Percentiles rank a stretch among this genome's conserved stretches.
These are phyloP conservation scores for Spilogale gracilis DNA, from an alignment of 2,113 vertebrate genomes.

Conservation along the genomic window DNA sequence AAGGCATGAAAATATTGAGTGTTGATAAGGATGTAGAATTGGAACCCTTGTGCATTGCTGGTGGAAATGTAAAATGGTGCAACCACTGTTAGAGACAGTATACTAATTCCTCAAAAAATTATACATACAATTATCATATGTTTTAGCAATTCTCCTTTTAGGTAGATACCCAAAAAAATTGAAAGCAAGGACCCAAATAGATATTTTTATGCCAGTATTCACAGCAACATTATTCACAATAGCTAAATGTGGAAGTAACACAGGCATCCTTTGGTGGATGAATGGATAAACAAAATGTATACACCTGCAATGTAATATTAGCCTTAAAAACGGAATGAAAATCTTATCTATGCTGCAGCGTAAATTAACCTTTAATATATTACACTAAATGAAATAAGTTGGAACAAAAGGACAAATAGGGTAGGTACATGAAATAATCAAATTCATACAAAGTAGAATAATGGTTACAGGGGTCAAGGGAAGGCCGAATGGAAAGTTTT, in stretches of 20 bases:
- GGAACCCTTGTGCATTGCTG: neutral
- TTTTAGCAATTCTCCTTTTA: neutral
- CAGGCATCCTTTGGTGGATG: neutral
- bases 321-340: neutral
- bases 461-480: neutral
- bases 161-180: neutral
- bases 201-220: neutral
- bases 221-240: neutral
- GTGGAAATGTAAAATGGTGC: neutral
- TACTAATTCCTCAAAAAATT: neutral
- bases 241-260: neutral
- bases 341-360: neutral
- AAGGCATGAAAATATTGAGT: neutral
- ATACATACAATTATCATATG: neutral
- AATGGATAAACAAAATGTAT: neutral
- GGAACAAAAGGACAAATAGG: neutral
- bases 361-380: slow-evolving; percentile 18
- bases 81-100: neutral
- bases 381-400: neutral
- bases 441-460: neutral
- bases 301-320: neutral
- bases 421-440: neutral
- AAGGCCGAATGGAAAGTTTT: neutral
- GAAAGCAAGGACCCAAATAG: neutral
- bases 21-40: neutral